Percentiles rank a stretch among this genome's conserved stretches.
Conservation (phyloP, 2,888 invertebrate genomes). For the Blastobasis adustella region DNA sequence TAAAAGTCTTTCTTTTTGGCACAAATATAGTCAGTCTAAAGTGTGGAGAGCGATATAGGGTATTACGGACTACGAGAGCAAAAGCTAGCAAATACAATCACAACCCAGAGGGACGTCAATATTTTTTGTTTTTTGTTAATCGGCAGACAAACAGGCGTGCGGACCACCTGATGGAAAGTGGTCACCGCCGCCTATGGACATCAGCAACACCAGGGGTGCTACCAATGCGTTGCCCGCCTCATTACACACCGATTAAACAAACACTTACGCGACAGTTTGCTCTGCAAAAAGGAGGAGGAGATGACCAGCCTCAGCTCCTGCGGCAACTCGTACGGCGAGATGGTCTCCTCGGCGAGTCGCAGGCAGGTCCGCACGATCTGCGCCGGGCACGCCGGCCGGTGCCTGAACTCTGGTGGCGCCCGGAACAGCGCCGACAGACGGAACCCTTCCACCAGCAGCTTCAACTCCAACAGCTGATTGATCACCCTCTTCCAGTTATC, state of each 20-base stretch:
- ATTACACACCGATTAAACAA: neutral
- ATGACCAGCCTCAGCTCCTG: slow-evolving; percentile 77
- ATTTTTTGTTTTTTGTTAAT: too few species aligned
- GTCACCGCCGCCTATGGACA: too few species aligned
- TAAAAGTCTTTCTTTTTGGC: too few species aligned
- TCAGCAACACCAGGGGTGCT: too few species aligned
- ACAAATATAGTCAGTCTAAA: too few species aligned
- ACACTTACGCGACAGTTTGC: slow-evolving; percentile 49
- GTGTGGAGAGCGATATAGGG: too few species aligned
- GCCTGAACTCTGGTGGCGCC: slow-evolving; percentile 55
- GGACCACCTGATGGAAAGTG: too few species aligned
- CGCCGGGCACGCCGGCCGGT: slow-evolving; percentile 58
- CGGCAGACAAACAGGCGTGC: too few species aligned
- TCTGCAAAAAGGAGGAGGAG: slow-evolving; percentile 49
- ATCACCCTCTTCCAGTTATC: slow-evolving; percentile 66
- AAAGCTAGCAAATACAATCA: too few species aligned
- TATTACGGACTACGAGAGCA: too few species aligned
- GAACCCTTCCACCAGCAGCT: slow-evolving; percentile 76
- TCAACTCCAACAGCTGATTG: slow-evolving; percentile 69
- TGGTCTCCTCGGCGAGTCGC: slow-evolving; percentile 77
- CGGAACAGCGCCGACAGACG: slow-evolving; percentile 73
- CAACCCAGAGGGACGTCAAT: neutral
- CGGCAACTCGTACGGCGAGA: slow-evolving; percentile 77
- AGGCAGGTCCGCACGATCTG: slow-evolving; percentile 77
- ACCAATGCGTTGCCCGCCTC: neutral